phyloP scores from a whole-genome alignment of 2,797 vertebrate species.

The Tenualosa ilisha region DNA sequence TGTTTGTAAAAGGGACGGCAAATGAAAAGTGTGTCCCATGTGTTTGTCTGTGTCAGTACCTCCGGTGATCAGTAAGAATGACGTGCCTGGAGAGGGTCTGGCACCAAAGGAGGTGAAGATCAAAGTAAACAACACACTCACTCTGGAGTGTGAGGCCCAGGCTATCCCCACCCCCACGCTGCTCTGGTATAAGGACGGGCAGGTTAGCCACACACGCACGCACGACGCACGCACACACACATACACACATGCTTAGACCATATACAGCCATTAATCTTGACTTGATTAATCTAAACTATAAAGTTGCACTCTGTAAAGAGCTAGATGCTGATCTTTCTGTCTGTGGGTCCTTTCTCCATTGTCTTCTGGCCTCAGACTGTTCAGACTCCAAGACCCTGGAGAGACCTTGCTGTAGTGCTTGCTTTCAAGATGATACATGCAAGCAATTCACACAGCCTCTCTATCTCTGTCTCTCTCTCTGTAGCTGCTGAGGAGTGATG shows the following conservation, averaged over 20 bases:
- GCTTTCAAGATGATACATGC: too few species aligned
- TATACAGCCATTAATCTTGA: not conserved
- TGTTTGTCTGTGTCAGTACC: conserved; percentile 79
- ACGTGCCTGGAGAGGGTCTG: conserved; percentile 78
- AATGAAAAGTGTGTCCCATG: not conserved
- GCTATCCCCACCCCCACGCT: conserved; percentile 85
- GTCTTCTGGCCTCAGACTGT: too few species aligned
- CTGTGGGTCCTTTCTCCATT: too few species aligned
- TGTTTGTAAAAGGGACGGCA: not conserved
- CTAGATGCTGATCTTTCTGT: too few species aligned
- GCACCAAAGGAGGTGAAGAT: conserved; percentile 91
- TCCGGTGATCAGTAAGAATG: conserved; percentile 88
- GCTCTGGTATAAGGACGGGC: conserved; percentile 96
- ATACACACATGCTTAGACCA: not conserved
- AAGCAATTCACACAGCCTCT: not conserved
- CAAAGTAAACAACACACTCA: conserved; percentile 89
- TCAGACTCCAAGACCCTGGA: not conserved
- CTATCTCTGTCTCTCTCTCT: conserved; percentile 38
- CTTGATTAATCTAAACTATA: too few species aligned
- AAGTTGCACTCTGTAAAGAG: too few species aligned
- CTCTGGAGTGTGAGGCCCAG: conserved; percentile 87
- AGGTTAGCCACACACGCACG: conserved; percentile 70
- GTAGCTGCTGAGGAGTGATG: conserved; percentile 80
- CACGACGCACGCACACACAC: not conserved
- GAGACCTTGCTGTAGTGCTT: not conserved